Evolutionary conservation across 2,888 invertebrate genomes (phyloP).

Genomic region (Sphaerophoria taeniata): DNA sequence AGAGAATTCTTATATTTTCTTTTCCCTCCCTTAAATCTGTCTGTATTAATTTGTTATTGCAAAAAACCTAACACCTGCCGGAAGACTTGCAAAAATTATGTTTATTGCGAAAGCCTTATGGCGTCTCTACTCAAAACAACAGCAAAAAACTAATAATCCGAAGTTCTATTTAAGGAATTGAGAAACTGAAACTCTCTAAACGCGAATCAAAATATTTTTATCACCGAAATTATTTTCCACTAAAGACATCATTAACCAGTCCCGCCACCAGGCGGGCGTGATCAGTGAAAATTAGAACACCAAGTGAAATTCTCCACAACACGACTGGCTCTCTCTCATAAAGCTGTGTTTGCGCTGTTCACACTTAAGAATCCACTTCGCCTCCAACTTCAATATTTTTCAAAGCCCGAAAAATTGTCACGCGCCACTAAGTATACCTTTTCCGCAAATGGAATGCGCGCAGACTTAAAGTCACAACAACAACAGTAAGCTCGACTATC

Average conservation of each 20-base stretch:
- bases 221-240: constrained; percentile 51
- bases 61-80: constrained; percentile 49
- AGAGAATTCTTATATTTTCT: not conserved
- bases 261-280: constrained; percentile 20
- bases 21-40: not conserved
- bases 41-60: not conserved
- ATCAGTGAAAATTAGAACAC: constrained; percentile 72
- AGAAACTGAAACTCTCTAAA: constrained; percentile 69
- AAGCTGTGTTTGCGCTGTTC: constrained; percentile 7
- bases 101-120: constrained; percentile 11
- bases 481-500: constrained; percentile 53
- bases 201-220: constrained; percentile 47
- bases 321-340: constrained; percentile 56
- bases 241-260: constrained; percentile 16
- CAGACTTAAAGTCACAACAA: constrained; percentile 33
- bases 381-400: constrained; percentile 13
- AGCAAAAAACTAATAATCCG: not conserved
- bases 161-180: constrained; percentile 43
- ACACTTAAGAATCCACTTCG: constrained; percentile 57
- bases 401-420: constrained; percentile 66
- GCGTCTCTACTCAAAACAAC: constrained; percentile 4
- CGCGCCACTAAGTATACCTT: constrained; percentile 53
- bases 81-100: constrained; percentile 42
- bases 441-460: constrained; percentile 61
- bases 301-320: constrained; percentile 58